Conservation (phyloP, 2,113 vertebrate genomes). For the Grallaria varia region DNA sequence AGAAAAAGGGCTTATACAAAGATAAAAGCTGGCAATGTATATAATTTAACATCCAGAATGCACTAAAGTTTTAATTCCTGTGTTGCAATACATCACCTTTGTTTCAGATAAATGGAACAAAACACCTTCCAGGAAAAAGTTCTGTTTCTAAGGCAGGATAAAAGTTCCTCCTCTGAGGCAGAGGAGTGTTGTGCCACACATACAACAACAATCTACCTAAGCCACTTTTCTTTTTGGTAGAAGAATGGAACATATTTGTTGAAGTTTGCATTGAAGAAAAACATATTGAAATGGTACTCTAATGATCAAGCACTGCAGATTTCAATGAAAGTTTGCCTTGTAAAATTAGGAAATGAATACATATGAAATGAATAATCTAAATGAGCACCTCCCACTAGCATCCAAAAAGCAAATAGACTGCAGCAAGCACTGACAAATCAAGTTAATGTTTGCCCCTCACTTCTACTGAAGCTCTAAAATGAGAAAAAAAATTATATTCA, state of each 20-base stretch:
- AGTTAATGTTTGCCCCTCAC: not conserved
- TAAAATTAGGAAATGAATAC: constrained; percentile 8
- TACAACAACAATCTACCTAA: not conserved
- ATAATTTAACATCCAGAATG: not conserved
- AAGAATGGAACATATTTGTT: not conserved
- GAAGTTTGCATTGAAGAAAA: not conserved
- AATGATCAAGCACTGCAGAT: not conserved
- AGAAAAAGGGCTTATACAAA: not conserved
- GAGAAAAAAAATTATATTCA: not conserved
- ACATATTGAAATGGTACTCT: not conserved
- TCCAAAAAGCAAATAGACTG: not conserved
- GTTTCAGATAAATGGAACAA: not conserved
- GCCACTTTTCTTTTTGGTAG: not conserved
- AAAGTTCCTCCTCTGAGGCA: not conserved
- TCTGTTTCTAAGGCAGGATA: not conserved
- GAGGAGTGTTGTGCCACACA: not conserved
- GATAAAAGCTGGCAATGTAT: not conserved
- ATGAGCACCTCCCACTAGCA: not conserved
- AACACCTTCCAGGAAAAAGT: not conserved
- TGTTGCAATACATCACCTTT: not conserved
- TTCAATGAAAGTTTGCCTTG: constrained; percentile 6
- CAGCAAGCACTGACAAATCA: not conserved
- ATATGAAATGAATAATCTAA: not conserved
- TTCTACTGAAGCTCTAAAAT: not conserved
- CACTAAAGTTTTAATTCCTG: not conserved